Percentiles rank a stretch among this genome's conserved stretches.
These are phyloP conservation scores for Dendrolimus pini DNA, from an alignment of 2,888 invertebrate genomes.

Conservation along the genomic window DNA sequence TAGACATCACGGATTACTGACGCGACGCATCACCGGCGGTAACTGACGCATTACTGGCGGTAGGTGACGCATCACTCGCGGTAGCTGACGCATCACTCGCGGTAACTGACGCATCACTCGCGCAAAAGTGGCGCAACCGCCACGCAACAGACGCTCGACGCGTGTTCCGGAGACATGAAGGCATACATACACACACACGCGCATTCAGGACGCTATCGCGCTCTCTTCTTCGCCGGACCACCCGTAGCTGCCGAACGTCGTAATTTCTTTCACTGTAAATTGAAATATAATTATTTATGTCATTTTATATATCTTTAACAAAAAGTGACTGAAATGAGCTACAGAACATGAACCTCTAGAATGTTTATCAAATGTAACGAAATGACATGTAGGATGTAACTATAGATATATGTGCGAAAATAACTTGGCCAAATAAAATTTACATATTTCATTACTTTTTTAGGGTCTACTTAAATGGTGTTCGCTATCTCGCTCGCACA, in stretches of 20 bases:
- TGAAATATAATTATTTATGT: constrained; percentile 2
- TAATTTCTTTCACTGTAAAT: constrained; percentile 63
- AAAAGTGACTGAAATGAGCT: no score
- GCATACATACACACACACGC: constrained; percentile 23
- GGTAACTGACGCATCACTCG: not conserved
- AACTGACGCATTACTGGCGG: not conserved
- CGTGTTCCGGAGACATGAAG: constrained; percentile 16
- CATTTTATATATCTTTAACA: no score
- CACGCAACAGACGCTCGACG: constrained; percentile 8
- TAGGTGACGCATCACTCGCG: not conserved
- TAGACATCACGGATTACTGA: no score
- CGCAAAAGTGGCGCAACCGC: constrained; percentile 1
- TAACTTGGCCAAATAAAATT: not conserved
- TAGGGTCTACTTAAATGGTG: no score
- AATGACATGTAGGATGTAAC: no score
- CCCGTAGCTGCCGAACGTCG: constrained; percentile 60
- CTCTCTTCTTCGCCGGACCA: constrained; percentile 55
- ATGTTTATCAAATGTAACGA: no score
- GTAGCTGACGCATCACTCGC: not conserved
- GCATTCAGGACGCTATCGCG: constrained; percentile 43
- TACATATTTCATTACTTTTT: no score
- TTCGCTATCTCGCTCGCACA: no score
- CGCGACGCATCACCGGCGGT: not conserved
- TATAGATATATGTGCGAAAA: no score
- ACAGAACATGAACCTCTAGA: no score